Base-by-base conservation (phyloP, 2,888 invertebrate genomes). In the Aleiodes testaceus region DNA sequence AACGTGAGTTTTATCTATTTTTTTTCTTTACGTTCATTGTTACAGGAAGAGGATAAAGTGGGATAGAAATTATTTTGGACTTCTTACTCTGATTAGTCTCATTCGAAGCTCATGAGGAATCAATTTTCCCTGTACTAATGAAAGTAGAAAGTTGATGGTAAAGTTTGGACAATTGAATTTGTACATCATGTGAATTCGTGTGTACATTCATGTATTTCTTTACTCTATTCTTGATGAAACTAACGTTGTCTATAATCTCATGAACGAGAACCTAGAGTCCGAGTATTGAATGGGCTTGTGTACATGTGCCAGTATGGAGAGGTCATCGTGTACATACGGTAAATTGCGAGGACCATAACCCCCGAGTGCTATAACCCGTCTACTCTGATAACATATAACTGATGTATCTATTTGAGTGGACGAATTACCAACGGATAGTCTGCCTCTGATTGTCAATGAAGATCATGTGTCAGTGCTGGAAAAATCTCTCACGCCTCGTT, bases 1-100 rank as follows among this genome's bases (percentile, higher is more conserved):
- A 74, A 72, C 72, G 72, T 49, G 70, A 75, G 71, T 76, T 76
- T 76, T 72, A 76, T 76, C 75, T 75, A 76, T 76, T 73, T 69
- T 59, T 67, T 65, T 36, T 53, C n/a, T n/a, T n/a, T n/a, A n/a
- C n/a, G n/a, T n/a, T n/a, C n/a, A n/a, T 53, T 47, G 50, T 59
- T 50, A 16, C 14, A 26, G 22, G 63, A 26, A 14, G 16, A 47
- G 30, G 36, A 14, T 49, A 72, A 68, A 73, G 72, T 64, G 61
- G 68, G 53, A 69, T 64, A 70, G 67, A 74, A 70, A 73, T 69
- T 66, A n/a, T 71, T 63, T 47, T 44, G 14, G 53, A 42, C 3
- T 14, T 65, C 36, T 71, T 72, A 68, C 71, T 66, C 64, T 71
- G 66, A 74, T 71, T 63, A 74, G n/a, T 50, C 45, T 55, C 45